These are phyloP conservation scores for Ethmia dodecea DNA, from an alignment of 2,888 invertebrate species.

Conservation along the genomic window DNA sequence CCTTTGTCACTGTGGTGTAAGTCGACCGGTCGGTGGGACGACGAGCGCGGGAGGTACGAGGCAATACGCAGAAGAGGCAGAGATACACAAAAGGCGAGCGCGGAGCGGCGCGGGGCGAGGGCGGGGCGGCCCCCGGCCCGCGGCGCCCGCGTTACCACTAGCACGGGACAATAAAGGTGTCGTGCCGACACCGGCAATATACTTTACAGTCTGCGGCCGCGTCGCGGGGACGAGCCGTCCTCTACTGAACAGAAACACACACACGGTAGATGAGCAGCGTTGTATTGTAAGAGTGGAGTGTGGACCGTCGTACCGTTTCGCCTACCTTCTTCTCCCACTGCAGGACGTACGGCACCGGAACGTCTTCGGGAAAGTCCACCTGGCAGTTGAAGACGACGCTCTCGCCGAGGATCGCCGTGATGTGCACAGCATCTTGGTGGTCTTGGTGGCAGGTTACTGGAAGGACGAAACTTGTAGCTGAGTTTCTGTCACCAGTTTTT, in stretches of 20 bases:
- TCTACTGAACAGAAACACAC: constrained; percentile 78
- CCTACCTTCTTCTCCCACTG: constrained; percentile 99
- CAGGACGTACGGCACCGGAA: constrained; percentile 97
- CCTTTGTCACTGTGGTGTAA: constrained; percentile 75
- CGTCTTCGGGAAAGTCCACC: constrained; percentile 97
- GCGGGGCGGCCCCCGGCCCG: constrained; percentile 52
- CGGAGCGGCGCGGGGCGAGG: constrained; percentile 56
- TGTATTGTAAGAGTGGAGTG: constrained; percentile 76
- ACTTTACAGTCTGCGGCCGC: constrained; percentile 72
- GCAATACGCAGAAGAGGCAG: constrained; percentile 54
- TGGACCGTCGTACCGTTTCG: constrained; percentile 92
- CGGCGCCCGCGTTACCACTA: constrained; percentile 60
- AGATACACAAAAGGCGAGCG: constrained; percentile 69
- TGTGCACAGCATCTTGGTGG: constrained; percentile 95
- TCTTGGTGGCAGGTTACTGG: constrained; percentile 88
- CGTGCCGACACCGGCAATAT: constrained; percentile 50
- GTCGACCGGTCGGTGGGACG: constrained; percentile 46
- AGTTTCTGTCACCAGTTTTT: too few relatives aligned
- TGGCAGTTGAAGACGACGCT: constrained; percentile 98
- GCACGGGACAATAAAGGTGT: constrained; percentile 58
- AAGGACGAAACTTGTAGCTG: constrained; percentile 22
- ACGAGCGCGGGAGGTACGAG: constrained; percentile 51
- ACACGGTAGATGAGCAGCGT: constrained; percentile 76
- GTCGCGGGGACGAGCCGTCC: constrained; percentile 70
- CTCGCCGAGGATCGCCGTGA: constrained; percentile 97